phyloP scores from a whole-genome alignment of 1,140 invertebrate species.

The Trinorchestia longiramus region DNA sequence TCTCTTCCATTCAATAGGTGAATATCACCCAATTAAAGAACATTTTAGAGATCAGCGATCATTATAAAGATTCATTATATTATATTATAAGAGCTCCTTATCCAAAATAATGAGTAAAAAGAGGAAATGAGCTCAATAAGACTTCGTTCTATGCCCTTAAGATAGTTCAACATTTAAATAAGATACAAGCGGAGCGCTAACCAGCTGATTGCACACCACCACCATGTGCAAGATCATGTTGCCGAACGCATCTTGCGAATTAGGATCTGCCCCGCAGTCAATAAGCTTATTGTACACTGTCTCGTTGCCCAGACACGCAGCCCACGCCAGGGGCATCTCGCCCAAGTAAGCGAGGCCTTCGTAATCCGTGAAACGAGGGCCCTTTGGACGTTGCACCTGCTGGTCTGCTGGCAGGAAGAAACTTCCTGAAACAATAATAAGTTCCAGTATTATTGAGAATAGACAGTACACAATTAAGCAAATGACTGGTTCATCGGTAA shows the following conservation, averaged over 20 bases:
- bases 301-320: constrained; percentile 95
- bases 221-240: constrained; percentile 99
- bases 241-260: constrained; percentile 89
- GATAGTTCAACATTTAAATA: neutral
- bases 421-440: constrained; percentile 75
- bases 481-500: neutral
- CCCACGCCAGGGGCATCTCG: constrained; percentile 96
- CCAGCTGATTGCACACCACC: constrained; percentile 95
- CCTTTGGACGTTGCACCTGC: constrained; percentile 79
- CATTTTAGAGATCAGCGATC: too few relatives aligned
- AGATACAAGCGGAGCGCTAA: constrained; percentile 71
- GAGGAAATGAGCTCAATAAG: too few relatives aligned
- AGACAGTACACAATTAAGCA: neutral
- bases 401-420: constrained; percentile 94
- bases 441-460: neutral
- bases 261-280: constrained; percentile 91
- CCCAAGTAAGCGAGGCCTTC: constrained; percentile 95
- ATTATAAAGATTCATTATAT: too few relatives aligned
- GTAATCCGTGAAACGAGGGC: constrained; percentile 84
- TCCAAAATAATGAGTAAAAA: too few relatives aligned
- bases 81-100: too few relatives aligned
- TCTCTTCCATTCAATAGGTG: too few relatives aligned
- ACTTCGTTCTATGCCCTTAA: too few relatives aligned
- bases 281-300: constrained; percentile 97
- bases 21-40: too few relatives aligned